Percentiles rank a stretch among this genome's conserved stretches.
phyloP scores from a whole-genome alignment of 2,113 vertebrate species.

The Paratilapia polleni region DNA sequence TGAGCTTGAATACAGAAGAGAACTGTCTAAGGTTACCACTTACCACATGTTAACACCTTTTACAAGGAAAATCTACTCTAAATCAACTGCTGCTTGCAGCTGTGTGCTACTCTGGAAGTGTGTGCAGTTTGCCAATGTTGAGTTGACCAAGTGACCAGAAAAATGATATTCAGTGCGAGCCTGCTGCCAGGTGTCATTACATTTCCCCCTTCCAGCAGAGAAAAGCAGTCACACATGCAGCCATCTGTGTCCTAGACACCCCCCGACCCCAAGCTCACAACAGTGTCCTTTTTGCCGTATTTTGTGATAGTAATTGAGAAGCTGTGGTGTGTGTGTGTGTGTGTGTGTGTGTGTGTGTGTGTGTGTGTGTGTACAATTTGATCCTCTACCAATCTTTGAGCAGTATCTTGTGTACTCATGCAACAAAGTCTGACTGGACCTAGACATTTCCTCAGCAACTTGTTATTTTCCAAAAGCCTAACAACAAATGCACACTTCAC shows the following conservation, averaged over 20 bases:
- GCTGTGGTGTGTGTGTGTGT: neutral
- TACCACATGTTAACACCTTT: constrained; percentile 44
- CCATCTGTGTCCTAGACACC: constrained; percentile 42
- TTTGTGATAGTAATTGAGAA: constrained; percentile 23
- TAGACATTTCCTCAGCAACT: neutral
- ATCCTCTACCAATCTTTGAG: neutral
- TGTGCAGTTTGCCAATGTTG: constrained; percentile 40
- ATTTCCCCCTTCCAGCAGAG: constrained; percentile 32
- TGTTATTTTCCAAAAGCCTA: neutral
- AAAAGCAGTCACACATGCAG: constrained; percentile 35
- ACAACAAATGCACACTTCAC: constrained; percentile 29
- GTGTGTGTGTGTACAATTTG: neutral
- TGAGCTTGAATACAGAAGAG: neutral
- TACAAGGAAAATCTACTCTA: constrained; percentile 34
- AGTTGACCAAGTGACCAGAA: constrained; percentile 64
- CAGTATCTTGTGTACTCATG: neutral
- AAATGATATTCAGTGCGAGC: constrained; percentile 43
- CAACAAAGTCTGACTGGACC: neutral
- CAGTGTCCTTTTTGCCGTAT: constrained; percentile 37
- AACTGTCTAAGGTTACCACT: neutral
- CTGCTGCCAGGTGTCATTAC: constrained; percentile 56
- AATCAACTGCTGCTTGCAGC: constrained; percentile 43
- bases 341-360: neutral
- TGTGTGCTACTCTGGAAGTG: constrained; percentile 3
- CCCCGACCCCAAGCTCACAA: constrained; percentile 20